Percentiles rank a stretch among this genome's conserved stretches.
These are phyloP conservation scores for Reticulitermes lucifugus DNA, from an alignment of 2,888 invertebrate genomes.

Conservation along the genomic window DNA sequence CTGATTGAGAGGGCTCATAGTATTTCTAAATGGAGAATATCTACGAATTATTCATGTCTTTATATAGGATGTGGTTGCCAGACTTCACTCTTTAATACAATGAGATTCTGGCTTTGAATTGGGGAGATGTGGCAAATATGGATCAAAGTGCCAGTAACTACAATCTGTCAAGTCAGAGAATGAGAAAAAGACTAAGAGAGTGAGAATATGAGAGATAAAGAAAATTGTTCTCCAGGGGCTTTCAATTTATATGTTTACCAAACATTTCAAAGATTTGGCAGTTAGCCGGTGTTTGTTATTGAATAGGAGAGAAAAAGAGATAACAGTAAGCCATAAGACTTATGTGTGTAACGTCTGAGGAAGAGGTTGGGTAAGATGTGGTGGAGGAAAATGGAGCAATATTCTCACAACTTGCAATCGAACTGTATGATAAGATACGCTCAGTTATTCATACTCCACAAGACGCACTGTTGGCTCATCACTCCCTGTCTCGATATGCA, in stretches of 20 bases:
- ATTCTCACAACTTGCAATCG: slow-evolving; percentile 51
- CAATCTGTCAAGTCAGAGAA: slow-evolving; percentile 48
- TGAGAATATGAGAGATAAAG: slow-evolving; percentile 50
- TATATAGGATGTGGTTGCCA: slow-evolving; percentile 49
- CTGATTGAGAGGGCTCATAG: slow-evolving; percentile 51
- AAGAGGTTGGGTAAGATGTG: slow-evolving; percentile 19
- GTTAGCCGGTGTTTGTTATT: slow-evolving; percentile 21
- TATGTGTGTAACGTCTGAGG: not conserved
- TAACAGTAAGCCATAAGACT: slow-evolving; percentile 24
- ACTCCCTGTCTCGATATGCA: slow-evolving; percentile 50
- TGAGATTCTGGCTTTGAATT: slow-evolving; percentile 36
- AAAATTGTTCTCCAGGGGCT: slow-evolving; percentile 39
- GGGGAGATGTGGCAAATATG: slow-evolving; percentile 47
- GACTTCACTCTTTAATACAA: slow-evolving; percentile 44
- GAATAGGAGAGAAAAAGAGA: slow-evolving; percentile 13
- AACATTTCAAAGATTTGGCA: slow-evolving; percentile 35
- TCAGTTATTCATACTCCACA: slow-evolving; percentile 39
- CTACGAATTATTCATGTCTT: slow-evolving; percentile 52
- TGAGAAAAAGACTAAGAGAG: slow-evolving; percentile 51
- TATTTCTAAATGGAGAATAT: slow-evolving; percentile 52
- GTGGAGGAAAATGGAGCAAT: slow-evolving; percentile 42
- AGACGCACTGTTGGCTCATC: slow-evolving; percentile 39
- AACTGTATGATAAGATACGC: slow-evolving; percentile 43
- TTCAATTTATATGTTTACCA: slow-evolving; percentile 31
- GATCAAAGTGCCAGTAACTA: slow-evolving; percentile 43